Evolutionary conservation across 2,888 invertebrate genomes (phyloP).

Genomic region (Papilio protenor): DNA sequence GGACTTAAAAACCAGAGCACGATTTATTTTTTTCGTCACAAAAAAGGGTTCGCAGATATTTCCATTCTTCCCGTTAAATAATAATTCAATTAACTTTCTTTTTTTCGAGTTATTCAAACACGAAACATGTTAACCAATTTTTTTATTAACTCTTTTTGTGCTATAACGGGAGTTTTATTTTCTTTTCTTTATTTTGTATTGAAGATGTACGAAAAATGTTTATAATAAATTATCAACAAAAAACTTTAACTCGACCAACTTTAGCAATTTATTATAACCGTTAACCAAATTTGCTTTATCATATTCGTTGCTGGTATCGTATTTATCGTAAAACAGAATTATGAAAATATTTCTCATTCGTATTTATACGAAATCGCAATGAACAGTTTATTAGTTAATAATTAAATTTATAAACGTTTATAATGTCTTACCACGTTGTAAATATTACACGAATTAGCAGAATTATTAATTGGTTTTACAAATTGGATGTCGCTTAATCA

Average conservation of each 20-base stretch:
- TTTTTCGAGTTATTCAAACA: neutral
- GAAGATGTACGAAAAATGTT: neutral
- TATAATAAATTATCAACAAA: neutral
- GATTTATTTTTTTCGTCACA: conserved; percentile 3
- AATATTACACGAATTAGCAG: neutral
- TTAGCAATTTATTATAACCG: neutral
- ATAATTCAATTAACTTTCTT: conserved; percentile 12
- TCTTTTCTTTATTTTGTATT: neutral
- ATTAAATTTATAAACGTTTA: neutral
- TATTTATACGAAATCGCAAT: neutral
- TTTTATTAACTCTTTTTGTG: neutral
- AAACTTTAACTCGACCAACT: conserved; percentile 4
- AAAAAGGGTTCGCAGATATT: conserved; percentile 18
- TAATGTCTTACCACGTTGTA: neutral
- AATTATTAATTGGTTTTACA: neutral
- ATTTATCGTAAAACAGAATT: neutral
- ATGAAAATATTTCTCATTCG: neutral
- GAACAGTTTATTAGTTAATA: neutral
- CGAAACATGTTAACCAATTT: neutral
- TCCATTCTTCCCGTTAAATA: conserved; percentile 19
- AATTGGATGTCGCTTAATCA: conserved; percentile 4
- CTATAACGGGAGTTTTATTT: neutral
- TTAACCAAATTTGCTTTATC: neutral
- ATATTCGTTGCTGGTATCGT: neutral
- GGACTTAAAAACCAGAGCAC: conserved; percentile 19